Conservation (phyloP, 2,113 vertebrate species). For the Hippopotamus amphibius region DNA sequence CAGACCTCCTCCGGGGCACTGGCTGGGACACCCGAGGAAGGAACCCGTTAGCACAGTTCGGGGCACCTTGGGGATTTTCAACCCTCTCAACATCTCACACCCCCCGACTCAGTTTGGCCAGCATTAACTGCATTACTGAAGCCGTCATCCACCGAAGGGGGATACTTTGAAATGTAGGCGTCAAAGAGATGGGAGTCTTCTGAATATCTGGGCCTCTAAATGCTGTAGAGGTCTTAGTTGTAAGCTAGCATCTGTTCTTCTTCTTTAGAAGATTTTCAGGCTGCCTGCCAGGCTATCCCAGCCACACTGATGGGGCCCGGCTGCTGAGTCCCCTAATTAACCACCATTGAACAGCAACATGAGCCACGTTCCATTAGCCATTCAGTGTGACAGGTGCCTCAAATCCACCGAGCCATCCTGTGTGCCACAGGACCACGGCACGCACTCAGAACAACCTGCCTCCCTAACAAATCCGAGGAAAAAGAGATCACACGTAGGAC, state of each 20-base stretch:
- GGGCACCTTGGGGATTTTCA: neutral
- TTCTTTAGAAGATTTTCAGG: neutral
- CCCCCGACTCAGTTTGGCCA: neutral
- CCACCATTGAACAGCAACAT: neutral
- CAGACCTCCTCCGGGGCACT: neutral
- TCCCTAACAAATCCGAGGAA: neutral
- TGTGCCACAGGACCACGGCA: neutral
- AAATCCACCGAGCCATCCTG: rapidly evolving
- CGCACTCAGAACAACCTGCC: neutral
- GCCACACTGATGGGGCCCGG: neutral
- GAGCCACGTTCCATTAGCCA: neutral
- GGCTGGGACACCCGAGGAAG: neutral
- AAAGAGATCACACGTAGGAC: neutral
- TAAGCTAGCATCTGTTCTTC: neutral
- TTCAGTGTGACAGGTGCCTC: rapidly evolving
- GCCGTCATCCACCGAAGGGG: neutral
- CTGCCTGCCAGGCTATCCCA: neutral
- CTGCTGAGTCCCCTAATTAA: neutral
- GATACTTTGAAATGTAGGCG: neutral
- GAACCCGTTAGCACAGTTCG: neutral
- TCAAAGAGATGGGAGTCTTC: neutral
- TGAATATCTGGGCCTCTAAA: neutral
- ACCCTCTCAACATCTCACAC: neutral
- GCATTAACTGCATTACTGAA: neutral
- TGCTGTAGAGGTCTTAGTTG: neutral